Conservation (phyloP, 2,113 vertebrate species). For the Chionodraco myersi region DNA sequence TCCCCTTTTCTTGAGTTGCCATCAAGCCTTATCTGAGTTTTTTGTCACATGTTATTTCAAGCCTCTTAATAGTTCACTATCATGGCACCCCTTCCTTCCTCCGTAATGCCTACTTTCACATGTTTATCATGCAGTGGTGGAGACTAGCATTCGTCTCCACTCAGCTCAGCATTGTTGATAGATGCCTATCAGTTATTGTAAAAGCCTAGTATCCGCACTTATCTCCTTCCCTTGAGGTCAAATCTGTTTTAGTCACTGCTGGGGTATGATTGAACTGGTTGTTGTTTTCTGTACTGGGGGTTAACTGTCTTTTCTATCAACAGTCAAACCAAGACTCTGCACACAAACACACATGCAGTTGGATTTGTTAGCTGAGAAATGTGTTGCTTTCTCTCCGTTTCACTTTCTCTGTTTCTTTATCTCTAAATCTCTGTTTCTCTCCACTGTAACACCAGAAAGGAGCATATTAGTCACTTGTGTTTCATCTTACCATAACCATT, state of each 20-base stretch:
- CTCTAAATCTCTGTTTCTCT: slow-evolving; percentile 29
- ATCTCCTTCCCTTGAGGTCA: slow-evolving; percentile 34
- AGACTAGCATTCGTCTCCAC: slow-evolving; percentile 20
- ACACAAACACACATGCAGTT: neutral
- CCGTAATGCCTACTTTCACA: neutral
- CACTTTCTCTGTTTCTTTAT: slow-evolving; percentile 11
- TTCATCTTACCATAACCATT: slow-evolving; percentile 29
- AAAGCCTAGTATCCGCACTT: slow-evolving; percentile 20
- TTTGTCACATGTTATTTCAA: neutral
- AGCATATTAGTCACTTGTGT: slow-evolving; percentile 26
- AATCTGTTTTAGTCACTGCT: slow-evolving; percentile 26
- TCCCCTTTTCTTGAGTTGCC: neutral
- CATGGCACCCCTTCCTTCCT: neutral
- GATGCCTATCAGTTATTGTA: slow-evolving; percentile 55
- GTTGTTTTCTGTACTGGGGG: slow-evolving; percentile 53
- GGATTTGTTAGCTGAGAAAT: slow-evolving; percentile 13
- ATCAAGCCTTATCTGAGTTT: neutral
- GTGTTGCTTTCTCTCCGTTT: slow-evolving; percentile 19
- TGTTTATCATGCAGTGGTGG: neutral
- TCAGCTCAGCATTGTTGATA: slow-evolving; percentile 14
- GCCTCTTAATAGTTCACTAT: slow-evolving; percentile 2
- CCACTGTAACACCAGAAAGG: slow-evolving; percentile 6
- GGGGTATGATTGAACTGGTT: slow-evolving; percentile 40
- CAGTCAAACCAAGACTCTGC: slow-evolving; percentile 55
- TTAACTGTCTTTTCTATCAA: slow-evolving; percentile 43